phyloP scores from a whole-genome alignment of 2,888 invertebrate genomes.

The Spicauda simplicius region DNA sequence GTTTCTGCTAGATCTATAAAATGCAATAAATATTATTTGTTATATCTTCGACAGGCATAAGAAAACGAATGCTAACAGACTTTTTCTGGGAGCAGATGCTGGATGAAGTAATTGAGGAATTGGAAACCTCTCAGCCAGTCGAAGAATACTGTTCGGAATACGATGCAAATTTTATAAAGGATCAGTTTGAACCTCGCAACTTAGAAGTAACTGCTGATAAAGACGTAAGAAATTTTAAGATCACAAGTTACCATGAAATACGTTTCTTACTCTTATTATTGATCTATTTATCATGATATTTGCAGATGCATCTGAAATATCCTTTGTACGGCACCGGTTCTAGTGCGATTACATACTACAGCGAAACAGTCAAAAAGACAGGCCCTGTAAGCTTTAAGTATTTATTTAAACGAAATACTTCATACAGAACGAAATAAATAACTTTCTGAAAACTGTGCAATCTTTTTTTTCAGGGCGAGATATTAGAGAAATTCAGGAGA shows the following conservation, averaged over 20 bases:
- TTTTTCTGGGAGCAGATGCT: slow-evolving; percentile 82
- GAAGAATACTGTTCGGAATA: slow-evolving; percentile 75
- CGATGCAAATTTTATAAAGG: slow-evolving; percentile 69
- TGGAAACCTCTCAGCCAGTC: slow-evolving; percentile 64
- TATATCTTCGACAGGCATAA: slow-evolving; percentile 56
- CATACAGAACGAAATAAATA: too few species aligned
- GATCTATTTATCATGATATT: slow-evolving; percentile 1
- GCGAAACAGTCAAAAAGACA: slow-evolving; percentile 64
- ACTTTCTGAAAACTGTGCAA: too few species aligned
- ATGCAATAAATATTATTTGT: too few species aligned
- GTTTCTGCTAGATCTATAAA: too few species aligned
- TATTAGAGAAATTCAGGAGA: slow-evolving; percentile 76
- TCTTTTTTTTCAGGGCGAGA: slow-evolving; percentile 67
- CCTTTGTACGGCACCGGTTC: slow-evolving; percentile 80
- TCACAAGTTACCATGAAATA: too few species aligned
- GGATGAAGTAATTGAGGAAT: slow-evolving; percentile 77
- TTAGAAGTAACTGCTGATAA: slow-evolving; percentile 68
- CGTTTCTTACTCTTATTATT: too few species aligned
- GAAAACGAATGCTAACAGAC: slow-evolving; percentile 73
- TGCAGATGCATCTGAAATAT: slow-evolving; percentile 75
- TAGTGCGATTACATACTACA: slow-evolving; percentile 76
- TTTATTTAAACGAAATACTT: too few species aligned
- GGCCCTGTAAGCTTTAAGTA: slow-evolving; percentile 64
- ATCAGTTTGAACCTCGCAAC: slow-evolving; percentile 69
- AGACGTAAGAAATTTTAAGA: slow-evolving; percentile 54